A percentile compares a stretch with the other conserved stretches of the same genome.
These are phyloP conservation scores for Camarhynchus parvulus DNA, from an alignment of 2,113 vertebrate genomes.

Conservation along the genomic window DNA sequence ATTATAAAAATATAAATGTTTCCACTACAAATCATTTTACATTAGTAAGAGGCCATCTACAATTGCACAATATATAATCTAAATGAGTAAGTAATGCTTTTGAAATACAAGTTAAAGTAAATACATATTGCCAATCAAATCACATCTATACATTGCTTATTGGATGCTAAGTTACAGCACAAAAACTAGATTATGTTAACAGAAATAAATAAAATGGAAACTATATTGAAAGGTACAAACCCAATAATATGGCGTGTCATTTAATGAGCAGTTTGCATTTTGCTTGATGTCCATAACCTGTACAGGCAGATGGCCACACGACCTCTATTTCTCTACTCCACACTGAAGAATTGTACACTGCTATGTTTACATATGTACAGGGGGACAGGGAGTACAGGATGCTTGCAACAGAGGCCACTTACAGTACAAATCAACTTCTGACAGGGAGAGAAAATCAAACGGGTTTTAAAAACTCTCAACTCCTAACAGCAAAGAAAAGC, in stretches of 20 bases:
- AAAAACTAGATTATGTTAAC: constrained; percentile 84
- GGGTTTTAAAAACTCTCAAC: neutral
- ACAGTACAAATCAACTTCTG: constrained; percentile 71
- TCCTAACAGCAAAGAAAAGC: constrained; percentile 46
- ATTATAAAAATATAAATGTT: constrained; percentile 99
- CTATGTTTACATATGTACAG: constrained; percentile 96
- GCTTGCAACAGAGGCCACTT: constrained; percentile 75
- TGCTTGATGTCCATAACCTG: constrained; percentile 68
- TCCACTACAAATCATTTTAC: constrained; percentile 99
- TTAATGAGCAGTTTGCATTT: constrained; percentile 40
- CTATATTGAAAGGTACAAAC: constrained; percentile 76
- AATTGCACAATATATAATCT: constrained; percentile 87
- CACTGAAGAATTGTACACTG: constrained; percentile 84
- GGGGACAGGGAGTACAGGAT: constrained; percentile 77
- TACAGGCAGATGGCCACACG: constrained; percentile 91
- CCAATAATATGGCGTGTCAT: constrained; percentile 67
- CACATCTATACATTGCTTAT: constrained; percentile 87
- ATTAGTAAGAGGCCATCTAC: constrained; percentile 99
- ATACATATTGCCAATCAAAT: constrained; percentile 83
- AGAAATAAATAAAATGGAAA: constrained; percentile 96
- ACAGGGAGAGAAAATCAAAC: constrained; percentile 44
- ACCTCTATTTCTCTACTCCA: constrained; percentile 85
- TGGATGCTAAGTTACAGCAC: constrained; percentile 79
- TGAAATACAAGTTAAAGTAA: constrained; percentile 83
- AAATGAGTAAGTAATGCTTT: constrained; percentile 78